phyloP scores from a whole-genome alignment of 2,113 vertebrate species.

The Craseonycteris thonglongyai region DNA sequence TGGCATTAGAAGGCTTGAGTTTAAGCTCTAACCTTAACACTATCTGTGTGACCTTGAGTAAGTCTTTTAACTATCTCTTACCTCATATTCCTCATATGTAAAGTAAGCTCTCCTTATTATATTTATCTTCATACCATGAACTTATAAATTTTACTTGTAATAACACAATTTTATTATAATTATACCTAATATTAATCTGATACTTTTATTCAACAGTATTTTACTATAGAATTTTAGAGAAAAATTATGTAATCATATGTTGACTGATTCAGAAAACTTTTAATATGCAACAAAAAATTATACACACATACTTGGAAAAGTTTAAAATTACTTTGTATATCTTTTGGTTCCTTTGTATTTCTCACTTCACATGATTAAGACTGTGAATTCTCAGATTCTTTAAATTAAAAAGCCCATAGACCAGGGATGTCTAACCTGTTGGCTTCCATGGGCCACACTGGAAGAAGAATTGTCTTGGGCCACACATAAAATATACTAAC shows the following conservation, averaged over 20 bases:
- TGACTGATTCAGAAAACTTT: not conserved
- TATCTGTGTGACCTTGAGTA: not conserved
- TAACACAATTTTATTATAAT: not conserved
- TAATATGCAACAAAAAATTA: not conserved
- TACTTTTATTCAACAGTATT: not conserved
- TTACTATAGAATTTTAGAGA: not conserved
- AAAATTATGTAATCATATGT: not conserved
- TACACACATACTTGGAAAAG: not conserved
- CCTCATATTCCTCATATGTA: not conserved
- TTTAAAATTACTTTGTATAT: not conserved
- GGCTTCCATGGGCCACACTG: no score
- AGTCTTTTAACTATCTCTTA: not conserved
- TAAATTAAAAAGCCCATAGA: not conserved
- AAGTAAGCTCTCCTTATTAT: not conserved
- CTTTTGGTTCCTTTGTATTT: not conserved
- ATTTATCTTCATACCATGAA: not conserved
- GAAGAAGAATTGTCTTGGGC: no score
- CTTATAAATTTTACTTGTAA: not conserved
- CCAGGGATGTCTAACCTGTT: no score
- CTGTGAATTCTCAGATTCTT: not conserved
- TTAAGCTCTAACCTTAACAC: not conserved
- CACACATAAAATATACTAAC: no score
- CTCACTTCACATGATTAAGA: not conserved
- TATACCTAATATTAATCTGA: not conserved
- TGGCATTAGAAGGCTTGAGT: not conserved